A percentile compares a stretch with the other conserved stretches of the same genome.
These are phyloP conservation scores for Mastomys coucha DNA, from an alignment of 2,113 vertebrate species.

Conservation along the genomic window DNA sequence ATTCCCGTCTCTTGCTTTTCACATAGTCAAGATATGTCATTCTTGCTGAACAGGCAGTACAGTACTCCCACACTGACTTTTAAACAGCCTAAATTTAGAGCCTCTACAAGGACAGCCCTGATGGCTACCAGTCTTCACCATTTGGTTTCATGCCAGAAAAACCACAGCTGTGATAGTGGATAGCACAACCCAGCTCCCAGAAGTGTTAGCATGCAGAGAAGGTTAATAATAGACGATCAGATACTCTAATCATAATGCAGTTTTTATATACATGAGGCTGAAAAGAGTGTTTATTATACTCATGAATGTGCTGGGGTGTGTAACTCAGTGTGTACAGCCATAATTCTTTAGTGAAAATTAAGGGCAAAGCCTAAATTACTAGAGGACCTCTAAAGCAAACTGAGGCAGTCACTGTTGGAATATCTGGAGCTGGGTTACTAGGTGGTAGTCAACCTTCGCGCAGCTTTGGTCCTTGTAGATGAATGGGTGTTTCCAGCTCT, in stretches of 20 bases:
- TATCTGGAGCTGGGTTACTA: neutral
- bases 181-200: neutral
- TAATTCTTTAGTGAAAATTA: conserved; percentile 10
- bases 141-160: neutral
- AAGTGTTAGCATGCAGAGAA: neutral
- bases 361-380: neutral
- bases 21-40: neutral
- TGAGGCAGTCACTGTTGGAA: neutral
- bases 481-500: neutral
- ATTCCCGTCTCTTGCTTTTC: neutral
- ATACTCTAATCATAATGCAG: neutral
- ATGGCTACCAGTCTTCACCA: neutral
- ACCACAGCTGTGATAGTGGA: neutral
- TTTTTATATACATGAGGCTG: neutral
- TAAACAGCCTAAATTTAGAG: conserved; percentile 37
- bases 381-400: neutral
- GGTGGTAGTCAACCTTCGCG: neutral
- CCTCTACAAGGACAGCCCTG: neutral
- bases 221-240: neutral
- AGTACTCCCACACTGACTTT: neutral
- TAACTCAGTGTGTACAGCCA: neutral
- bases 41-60: neutral
- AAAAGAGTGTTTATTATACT: neutral
- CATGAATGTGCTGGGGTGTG: too few species aligned
- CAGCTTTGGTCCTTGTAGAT: neutral